phyloP scores from a whole-genome alignment of 2,113 vertebrate species.

The Nesoenas mayeri region DNA sequence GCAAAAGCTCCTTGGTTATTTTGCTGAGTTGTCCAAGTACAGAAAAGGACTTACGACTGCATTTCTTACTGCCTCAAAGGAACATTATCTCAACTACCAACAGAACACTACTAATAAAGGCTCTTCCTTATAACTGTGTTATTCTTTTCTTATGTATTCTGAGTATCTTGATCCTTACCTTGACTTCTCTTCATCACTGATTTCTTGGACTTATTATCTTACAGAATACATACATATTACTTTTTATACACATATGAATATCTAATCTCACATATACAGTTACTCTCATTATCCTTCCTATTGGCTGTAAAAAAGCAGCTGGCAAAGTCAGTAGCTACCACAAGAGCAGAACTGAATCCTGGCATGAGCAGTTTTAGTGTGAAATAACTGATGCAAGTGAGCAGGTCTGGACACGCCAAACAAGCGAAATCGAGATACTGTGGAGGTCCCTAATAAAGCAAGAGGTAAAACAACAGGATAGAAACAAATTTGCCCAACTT shows the following conservation, averaged over 20 bases:
- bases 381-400: slow-evolving; percentile 9
- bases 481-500: neutral
- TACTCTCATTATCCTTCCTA: neutral
- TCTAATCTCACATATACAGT: neutral
- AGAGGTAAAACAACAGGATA: neutral
- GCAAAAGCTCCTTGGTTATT: neutral
- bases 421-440: neutral
- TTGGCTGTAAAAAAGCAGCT: slow-evolving; percentile 33
- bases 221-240: neutral
- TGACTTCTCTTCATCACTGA: neutral
- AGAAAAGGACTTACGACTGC: slow-evolving; percentile 6
- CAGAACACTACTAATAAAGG: neutral
- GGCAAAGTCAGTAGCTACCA: slow-evolving; percentile 26
- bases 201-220: neutral
- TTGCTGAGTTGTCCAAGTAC: neutral
- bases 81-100: slow-evolving; percentile 20
- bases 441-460: neutral
- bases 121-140: neutral
- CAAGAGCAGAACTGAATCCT: slow-evolving; percentile 17
- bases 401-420: slow-evolving; percentile 26
- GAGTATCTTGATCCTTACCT: neutral
- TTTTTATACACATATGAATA: neutral
- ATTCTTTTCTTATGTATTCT: neutral
- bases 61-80: slow-evolving; percentile 16
- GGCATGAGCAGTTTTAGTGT: neutral